Conservation (phyloP, 2,797 vertebrate species). For the Rhinoraja longicauda region DNA sequence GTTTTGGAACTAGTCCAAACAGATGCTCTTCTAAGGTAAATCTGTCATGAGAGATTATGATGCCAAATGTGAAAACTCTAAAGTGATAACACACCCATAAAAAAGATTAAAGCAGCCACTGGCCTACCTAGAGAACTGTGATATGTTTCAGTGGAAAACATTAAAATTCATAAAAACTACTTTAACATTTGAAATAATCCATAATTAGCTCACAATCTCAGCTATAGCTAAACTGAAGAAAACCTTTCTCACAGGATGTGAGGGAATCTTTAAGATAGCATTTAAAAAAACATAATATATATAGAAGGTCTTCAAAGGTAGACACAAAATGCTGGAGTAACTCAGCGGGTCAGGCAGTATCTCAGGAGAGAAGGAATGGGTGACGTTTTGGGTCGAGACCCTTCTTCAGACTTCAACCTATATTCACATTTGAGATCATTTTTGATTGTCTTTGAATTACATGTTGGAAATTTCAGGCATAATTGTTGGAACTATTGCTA, state of each 20-base stretch:
- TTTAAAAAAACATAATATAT: not conserved
- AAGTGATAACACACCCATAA: not conserved
- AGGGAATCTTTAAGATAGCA: not conserved
- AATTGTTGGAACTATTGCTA: not conserved
- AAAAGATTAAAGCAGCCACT: too few species aligned
- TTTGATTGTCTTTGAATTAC: not conserved
- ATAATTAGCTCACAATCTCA: not conserved
- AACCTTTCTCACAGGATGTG: not conserved
- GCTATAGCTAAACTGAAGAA: not conserved
- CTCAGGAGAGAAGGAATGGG: too few species aligned
- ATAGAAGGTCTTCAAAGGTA: not conserved
- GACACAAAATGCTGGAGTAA: too few species aligned
- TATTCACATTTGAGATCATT: not conserved
- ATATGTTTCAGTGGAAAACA: not conserved
- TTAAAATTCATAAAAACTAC: not conserved
- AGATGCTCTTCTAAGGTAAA: not conserved
- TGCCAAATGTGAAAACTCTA: not conserved
- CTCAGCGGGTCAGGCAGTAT: too few species aligned
- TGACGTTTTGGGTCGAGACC: too few species aligned
- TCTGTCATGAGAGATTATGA: not conserved
- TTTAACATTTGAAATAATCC: not conserved
- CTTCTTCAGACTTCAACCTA: too few species aligned
- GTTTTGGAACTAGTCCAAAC: not conserved
- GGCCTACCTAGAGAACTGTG: too few species aligned
- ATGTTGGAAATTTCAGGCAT: not conserved